Evolutionary conservation across 2,888 invertebrate genomes (phyloP).

Genomic region (Hydrotaea diabolus): DNA sequence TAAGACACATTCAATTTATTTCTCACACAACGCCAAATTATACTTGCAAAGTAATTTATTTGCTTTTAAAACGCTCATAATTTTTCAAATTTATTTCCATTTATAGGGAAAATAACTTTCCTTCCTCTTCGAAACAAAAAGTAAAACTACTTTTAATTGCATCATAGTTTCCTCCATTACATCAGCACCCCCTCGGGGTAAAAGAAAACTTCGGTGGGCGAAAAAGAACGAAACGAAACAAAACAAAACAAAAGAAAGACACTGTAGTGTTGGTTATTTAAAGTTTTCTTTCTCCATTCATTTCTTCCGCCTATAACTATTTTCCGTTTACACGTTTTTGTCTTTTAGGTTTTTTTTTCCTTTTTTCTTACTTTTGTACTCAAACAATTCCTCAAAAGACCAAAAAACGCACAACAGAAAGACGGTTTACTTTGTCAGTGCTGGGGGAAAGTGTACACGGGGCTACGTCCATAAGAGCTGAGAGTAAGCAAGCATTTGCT

Average conservation of each 20-base stretch:
- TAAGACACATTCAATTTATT: background rate
- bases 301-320: conserved; percentile 33
- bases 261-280: conserved; percentile 30
- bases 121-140: background rate
- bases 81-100: conserved; percentile 25
- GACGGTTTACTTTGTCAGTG: background rate
- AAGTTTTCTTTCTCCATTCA: conserved; percentile 27
- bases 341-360: background rate
- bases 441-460: background rate
- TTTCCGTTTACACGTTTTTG: conserved; percentile 25
- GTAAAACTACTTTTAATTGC: conserved; percentile 25
- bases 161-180: background rate
- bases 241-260: conserved; percentile 23
- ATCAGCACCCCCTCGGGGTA: no score
- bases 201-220: background rate
- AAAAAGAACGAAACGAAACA: background rate
- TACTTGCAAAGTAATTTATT: conserved; percentile 27
- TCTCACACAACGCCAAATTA: background rate
- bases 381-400: background rate
- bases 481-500: background rate
- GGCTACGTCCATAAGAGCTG: background rate
- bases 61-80: background rate
- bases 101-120: conserved; percentile 13
- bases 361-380: background rate
- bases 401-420: no score